Evolutionary conservation across 2,797 vertebrate species (phyloP).

Genomic region (Enteromius argenteus): DNA sequence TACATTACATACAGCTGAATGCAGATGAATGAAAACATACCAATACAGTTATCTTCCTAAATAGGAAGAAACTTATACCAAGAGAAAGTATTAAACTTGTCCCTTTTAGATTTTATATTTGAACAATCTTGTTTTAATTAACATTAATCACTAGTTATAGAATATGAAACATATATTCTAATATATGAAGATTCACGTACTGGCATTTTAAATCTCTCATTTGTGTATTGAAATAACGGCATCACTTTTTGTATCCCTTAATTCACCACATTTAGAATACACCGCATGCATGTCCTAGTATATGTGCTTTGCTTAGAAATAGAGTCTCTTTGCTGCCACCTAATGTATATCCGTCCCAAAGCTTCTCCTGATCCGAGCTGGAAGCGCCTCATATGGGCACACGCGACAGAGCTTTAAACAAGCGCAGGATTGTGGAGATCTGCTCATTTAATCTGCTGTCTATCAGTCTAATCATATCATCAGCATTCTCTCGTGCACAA

Average conservation of each 20-base stretch:
- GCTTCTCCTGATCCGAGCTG: slow-evolving; percentile 58
- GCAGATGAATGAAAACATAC: not conserved
- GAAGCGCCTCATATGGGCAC: slow-evolving; percentile 46
- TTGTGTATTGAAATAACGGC: not conserved
- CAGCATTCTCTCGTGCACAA: slow-evolving; percentile 71
- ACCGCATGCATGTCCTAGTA: not conserved
- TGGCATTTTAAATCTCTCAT: not conserved
- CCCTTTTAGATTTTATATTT: not conserved
- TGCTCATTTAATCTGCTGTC: slow-evolving; percentile 84
- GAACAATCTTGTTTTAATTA: not conserved
- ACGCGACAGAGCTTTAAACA: slow-evolving; percentile 65
- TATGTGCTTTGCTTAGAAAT: slow-evolving; percentile 53
- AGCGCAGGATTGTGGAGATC: slow-evolving; percentile 73
- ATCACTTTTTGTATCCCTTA: not conserved
- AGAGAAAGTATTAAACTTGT: not conserved
- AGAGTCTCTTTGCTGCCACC: slow-evolving; percentile 87
- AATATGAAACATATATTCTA: not conserved
- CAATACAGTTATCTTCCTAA: not conserved
- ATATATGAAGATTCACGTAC: not conserved
- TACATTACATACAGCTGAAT: not conserved
- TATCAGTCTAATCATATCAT: slow-evolving; percentile 84
- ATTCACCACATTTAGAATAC: not conserved
- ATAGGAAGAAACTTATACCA: not conserved
- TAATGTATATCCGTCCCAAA: slow-evolving; percentile 78
- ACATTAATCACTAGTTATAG: not conserved